Evolutionary conservation across 2,797 vertebrate genomes (phyloP), one percentile per base, ranked within the genome.

Genomic region (Channa striata): DNA sequence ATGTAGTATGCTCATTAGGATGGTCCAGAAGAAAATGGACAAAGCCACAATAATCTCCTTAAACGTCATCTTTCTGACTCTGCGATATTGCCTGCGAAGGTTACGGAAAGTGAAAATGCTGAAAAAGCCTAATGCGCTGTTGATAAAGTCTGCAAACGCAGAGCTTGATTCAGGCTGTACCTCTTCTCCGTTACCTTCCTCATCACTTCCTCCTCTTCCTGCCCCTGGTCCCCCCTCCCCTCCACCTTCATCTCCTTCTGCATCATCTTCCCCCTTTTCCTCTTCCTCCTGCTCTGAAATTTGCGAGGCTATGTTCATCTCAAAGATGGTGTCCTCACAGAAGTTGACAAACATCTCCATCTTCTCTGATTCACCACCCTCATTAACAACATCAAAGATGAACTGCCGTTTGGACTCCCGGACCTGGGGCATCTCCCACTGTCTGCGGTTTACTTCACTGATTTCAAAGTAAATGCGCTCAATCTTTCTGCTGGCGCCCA

Each of bases 371-470:
- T 99, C 98, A 0, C 97, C 97, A 0, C 97, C 97, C 42, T 99
- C 97, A 8, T 99, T 99, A 74, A 99, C 97, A 36, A 99, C 97
- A 5, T 99, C 97, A 37, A 99, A 99, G 89, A 99, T 99, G 82
- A 99, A 99, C 92, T 99, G 98, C 0, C 97, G 93, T 78, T 99
- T 99, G 79, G 97, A 99, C 78, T 99, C 98, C 83, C 97, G 93
- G 33, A 99, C 97, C 82, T 99, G 97, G 0, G 98, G 98, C 98
- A 99, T 99, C 89, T 99, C 98, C 98, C 98, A 99, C 87, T 99
- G 98, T 1, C 90, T 90, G 8, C 97, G 96, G 91, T 98, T 99
- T 56, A 97, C 95, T 69, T 98, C 97, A 0, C 95, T 97, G 92
- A 99, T 98, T 92, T 99, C 98, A 47, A 99, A 99, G 92, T 99